These are phyloP conservation scores for Bombus huntii DNA, from an alignment of 1,140 invertebrate species.

Conservation along the genomic window DNA sequence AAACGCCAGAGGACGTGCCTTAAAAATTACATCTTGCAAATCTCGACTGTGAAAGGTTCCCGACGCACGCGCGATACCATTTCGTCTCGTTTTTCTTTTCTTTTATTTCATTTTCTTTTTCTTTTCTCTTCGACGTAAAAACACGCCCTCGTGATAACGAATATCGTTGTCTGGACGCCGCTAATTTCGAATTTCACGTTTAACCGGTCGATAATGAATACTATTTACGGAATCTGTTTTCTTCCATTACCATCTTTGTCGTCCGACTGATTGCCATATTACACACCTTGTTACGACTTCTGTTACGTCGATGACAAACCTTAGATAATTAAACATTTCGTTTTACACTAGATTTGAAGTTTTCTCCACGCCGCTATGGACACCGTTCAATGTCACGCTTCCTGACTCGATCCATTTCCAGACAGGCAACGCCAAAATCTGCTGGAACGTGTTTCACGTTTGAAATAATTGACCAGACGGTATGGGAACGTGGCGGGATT, in stretches of 20 bases:
- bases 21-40: conserved; percentile 35
- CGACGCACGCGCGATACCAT: not conserved
- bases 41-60: conserved; percentile 6
- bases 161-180: conserved; percentile 7
- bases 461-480: not conserved
- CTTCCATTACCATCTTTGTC: conserved; percentile 37
- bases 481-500: not conserved
- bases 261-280: not conserved
- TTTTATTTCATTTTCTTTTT: too few species aligned
- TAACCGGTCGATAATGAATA: conserved; percentile 46
- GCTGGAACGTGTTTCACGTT: conserved; percentile 17
- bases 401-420: conserved; percentile 12
- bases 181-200: conserved; percentile 41
- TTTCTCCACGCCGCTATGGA: not conserved
- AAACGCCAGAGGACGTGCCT: not conserved
- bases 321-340: conserved; percentile 39
- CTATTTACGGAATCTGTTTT: conserved; percentile 28
- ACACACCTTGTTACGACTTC: conserved; percentile 28
- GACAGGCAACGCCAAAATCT: not conserved
- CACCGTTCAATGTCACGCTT: conserved; percentile 38
- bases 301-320: conserved; percentile 30
- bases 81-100: not conserved
- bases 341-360: not conserved
- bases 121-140: not conserved
- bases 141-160: not conserved